phyloP scores from a whole-genome alignment of 2,113 vertebrate genomes.

The Chaetodon trifascialis region DNA sequence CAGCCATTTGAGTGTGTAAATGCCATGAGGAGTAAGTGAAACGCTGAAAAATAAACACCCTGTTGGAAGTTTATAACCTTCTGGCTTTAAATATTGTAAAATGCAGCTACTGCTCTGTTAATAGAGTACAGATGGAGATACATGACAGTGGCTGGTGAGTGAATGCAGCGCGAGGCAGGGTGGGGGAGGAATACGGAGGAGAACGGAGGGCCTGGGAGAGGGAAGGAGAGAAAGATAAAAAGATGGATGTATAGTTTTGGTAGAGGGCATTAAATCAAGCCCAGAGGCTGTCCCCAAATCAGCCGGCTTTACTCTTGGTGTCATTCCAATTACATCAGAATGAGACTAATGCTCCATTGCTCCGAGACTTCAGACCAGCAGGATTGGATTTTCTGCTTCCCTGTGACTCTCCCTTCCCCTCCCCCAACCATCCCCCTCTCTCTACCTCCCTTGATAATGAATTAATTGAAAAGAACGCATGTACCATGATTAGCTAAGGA shows the following conservation, averaged over 20 bases:
- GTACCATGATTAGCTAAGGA: slow-evolving; percentile 78
- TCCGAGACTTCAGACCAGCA: slow-evolving; percentile 71
- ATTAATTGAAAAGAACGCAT: slow-evolving; percentile 82
- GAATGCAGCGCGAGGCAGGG: slow-evolving; percentile 47
- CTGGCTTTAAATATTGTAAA: slow-evolving; percentile 61
- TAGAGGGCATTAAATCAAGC: slow-evolving; percentile 90
- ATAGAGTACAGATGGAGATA: slow-evolving; percentile 73
- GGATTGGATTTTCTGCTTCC: slow-evolving; percentile 74
- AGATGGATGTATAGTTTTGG: slow-evolving; percentile 89
- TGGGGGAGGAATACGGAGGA: slow-evolving; percentile 66
- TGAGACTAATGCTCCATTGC: slow-evolving; percentile 82
- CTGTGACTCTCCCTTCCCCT: slow-evolving; percentile 60
- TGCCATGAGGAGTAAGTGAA: slow-evolving; percentile 47
- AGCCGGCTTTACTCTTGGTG: slow-evolving; percentile 80
- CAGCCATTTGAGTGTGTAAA: slow-evolving; percentile 47
- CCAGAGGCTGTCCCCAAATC: slow-evolving; percentile 87
- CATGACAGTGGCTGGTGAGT: slow-evolving; percentile 55
- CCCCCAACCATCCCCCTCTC: slow-evolving; percentile 50
- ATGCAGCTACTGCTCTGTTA: slow-evolving; percentile 51
- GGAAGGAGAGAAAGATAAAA: slow-evolving; percentile 84
- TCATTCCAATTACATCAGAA: slow-evolving; percentile 82
- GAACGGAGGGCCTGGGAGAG: slow-evolving; percentile 32
- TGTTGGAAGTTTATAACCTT: slow-evolving; percentile 41
- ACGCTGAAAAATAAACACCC: slow-evolving; percentile 18
- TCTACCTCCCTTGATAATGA: slow-evolving; percentile 73